Evolutionary conservation across 2,113 vertebrate genomes (phyloP).

Genomic region (Callipepla squamata): DNA sequence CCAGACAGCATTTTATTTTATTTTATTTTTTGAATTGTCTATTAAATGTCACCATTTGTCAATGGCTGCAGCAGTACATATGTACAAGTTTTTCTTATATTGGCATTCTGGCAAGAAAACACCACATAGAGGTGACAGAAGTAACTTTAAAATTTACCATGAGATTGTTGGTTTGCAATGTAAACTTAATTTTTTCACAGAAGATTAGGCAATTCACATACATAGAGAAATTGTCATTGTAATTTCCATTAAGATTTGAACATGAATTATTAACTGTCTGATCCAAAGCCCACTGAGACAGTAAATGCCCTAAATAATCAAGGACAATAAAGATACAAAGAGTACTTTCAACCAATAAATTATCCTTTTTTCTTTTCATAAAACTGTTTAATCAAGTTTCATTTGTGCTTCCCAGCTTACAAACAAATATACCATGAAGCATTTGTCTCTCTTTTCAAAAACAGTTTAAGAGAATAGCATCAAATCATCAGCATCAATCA

Average conservation of each 20-base stretch:
- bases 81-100: not conserved
- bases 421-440: not conserved
- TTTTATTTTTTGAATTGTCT: not conserved
- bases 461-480: not conserved
- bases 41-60: not conserved
- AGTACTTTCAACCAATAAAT: not conserved
- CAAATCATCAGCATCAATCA: slow-evolving; percentile 18
- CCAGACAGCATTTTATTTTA: not conserved
- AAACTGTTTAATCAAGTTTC: not conserved
- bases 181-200: slow-evolving; percentile 1
- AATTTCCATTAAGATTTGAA: slow-evolving; percentile 4
- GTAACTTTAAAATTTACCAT: not conserved
- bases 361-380: not conserved
- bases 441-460: not conserved
- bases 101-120: not conserved
- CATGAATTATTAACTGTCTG: slow-evolving; percentile 24
- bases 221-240: not conserved
- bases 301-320: slow-evolving; percentile 3
- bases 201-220: slow-evolving; percentile 9
- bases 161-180: not conserved
- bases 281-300: slow-evolving; percentile 9
- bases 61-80: not conserved
- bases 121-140: not conserved
- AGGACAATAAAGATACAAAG: slow-evolving; percentile 3
- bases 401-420: not conserved